These are phyloP conservation scores for Phalanger gymnotis DNA, from an alignment of 2,797 vertebrate genomes.

Conservation along the genomic window DNA sequence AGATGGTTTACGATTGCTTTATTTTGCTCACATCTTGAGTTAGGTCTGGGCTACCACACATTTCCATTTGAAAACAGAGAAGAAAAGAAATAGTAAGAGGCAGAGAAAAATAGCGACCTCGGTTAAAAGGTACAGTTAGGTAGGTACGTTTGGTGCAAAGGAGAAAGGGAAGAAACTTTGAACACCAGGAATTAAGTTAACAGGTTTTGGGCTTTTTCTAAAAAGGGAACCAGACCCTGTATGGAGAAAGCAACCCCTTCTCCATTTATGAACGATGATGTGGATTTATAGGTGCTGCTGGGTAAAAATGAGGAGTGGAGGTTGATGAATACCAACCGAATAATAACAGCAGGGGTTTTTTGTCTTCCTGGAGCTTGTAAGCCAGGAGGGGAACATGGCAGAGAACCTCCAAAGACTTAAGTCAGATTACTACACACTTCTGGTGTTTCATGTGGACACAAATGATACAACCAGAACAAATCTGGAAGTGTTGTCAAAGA, in stretches of 20 bases:
- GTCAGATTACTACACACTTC: not conserved
- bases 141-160: not conserved
- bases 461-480: not conserved
- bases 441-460: not conserved
- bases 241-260: not conserved
- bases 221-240: not conserved
- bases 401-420: not conserved
- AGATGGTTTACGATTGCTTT: not conserved
- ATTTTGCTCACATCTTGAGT: no score
- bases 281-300: not conserved
- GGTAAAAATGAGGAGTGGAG: not conserved
- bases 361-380: not conserved
- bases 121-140: not conserved
- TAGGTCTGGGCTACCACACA: no score
- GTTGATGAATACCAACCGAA: not conserved
- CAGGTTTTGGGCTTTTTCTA: not conserved
- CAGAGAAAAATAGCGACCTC: not conserved
- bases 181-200: not conserved
- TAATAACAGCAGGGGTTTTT: not conserved
- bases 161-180: not conserved
- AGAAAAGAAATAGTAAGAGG: not conserved
- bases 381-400: not conserved
- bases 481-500: not conserved
- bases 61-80: not conserved
- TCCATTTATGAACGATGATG: not conserved